Percentiles rank a stretch among this genome's conserved stretches.
Evolutionary conservation across 2,888 invertebrate species (phyloP).

Genomic region (Petrolisthes manimaculis): DNA sequence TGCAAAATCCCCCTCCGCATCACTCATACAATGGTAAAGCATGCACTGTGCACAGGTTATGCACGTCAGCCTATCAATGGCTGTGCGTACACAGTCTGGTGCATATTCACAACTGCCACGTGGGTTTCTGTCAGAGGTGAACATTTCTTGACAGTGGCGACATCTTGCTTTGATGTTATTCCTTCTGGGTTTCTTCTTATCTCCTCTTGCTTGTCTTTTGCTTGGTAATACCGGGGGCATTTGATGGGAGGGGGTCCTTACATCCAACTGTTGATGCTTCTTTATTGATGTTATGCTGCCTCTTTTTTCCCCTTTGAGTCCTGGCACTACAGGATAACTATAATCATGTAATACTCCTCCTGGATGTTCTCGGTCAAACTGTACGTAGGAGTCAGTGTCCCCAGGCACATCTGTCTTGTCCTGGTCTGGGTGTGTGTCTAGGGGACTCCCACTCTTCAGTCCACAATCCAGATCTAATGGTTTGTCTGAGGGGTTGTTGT

Average conservation of each 20-base stretch:
- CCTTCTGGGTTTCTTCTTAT: constrained; percentile 26
- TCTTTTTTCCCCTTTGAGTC: constrained; percentile 66
- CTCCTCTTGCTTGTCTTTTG: constrained; percentile 44
- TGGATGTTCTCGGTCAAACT: constrained; percentile 73
- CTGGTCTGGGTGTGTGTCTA: constrained; percentile 68
- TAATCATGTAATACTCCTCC: constrained; percentile 84
- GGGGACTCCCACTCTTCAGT: constrained; percentile 72
- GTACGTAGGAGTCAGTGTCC: constrained; percentile 81
- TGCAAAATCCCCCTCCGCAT: constrained; percentile 88
- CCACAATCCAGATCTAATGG: constrained; percentile 60
- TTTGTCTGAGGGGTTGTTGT: constrained; percentile 57
- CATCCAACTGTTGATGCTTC: constrained; percentile 57
- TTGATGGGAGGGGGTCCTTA: constrained; percentile 47
- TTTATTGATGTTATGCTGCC: constrained; percentile 60
- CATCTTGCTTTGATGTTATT: constrained; percentile 68
- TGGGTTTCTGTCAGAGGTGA: constrained; percentile 86
- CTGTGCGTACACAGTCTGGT: constrained; percentile 84
- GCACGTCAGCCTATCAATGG: constrained; percentile 86
- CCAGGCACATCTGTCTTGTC: constrained; percentile 51
- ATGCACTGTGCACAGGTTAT: constrained; percentile 89
- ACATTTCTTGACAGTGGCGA: constrained; percentile 74
- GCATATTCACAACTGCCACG: constrained; percentile 81
- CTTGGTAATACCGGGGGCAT: constrained; percentile 38
- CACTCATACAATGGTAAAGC: constrained; percentile 93
- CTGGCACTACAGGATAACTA: constrained; percentile 81